Conservation (phyloP, 2,797 vertebrate genomes). For the Aulostomus chinensis region DNA sequence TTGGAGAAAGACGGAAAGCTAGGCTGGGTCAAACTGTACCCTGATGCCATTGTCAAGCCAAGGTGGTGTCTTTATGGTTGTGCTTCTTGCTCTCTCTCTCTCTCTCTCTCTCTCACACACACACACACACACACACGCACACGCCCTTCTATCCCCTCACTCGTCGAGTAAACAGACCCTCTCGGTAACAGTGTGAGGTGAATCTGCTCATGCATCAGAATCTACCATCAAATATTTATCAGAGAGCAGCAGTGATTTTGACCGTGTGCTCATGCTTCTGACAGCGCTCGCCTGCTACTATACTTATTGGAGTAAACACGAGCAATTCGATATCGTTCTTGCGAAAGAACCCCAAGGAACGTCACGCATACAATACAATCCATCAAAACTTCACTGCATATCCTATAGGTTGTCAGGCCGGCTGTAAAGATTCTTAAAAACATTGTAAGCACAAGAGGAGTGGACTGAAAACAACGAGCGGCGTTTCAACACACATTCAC, state of each 20-base stretch:
- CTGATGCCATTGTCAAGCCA: conserved; percentile 42
- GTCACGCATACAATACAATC: conserved; percentile 31
- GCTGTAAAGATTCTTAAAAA: no score
- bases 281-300: conserved; percentile 72
- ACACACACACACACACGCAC: conserved; percentile 24
- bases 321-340: conserved; percentile 68
- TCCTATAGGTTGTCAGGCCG: no score
- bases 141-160: conserved; percentile 40
- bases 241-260: conserved; percentile 75
- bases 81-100: no score
- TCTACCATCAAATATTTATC: conserved; percentile 82
- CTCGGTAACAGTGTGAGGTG: conserved; percentile 76
- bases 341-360: conserved; percentile 47
- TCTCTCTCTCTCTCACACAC: conserved; percentile 4
- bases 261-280: conserved; percentile 77
- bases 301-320: conserved; percentile 70
- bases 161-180: conserved; percentile 63
- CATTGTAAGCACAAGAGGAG: no score
- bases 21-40: conserved; percentile 61
- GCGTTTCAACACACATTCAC: no score
- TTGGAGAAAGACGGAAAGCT: conserved; percentile 26
- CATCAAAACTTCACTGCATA: no score
- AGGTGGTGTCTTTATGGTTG: conserved; percentile 42
- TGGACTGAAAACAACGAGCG: no score
- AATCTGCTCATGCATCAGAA: conserved; percentile 76